Percentiles rank a stretch among this genome's conserved stretches.
phyloP scores from a whole-genome alignment of 2,113 vertebrate genomes.

The Anas platyrhynchos region DNA sequence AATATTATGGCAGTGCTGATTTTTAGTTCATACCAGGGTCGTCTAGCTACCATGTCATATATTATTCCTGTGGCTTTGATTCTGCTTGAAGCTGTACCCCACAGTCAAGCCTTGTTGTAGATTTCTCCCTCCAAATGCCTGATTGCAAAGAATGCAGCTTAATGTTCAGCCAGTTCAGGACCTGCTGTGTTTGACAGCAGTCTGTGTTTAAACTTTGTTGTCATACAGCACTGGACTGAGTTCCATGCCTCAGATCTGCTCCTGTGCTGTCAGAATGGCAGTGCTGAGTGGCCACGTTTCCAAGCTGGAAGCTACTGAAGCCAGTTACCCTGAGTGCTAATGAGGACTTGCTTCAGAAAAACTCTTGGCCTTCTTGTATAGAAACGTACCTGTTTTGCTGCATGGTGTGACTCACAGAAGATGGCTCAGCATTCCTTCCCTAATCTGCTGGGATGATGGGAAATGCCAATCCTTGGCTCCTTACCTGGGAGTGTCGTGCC shows the following conservation, averaged over 20 bases:
- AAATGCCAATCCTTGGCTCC: not conserved
- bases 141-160: not conserved
- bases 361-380: not conserved
- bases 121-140: not conserved
- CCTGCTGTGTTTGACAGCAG: rapidly evolving
- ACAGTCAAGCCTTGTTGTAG: not conserved
- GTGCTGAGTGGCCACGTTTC: not conserved
- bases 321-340: not conserved
- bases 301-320: not conserved
- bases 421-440: not conserved
- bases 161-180: not conserved
- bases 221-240: not conserved
- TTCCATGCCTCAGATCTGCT: rapidly evolving
- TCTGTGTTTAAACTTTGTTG: not conserved
- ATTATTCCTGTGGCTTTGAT: not conserved
- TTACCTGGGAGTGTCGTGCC: not conserved
- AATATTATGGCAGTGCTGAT: not conserved
- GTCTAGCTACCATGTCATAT: rapidly evolving
- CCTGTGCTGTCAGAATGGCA: not conserved
- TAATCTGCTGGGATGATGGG: not conserved
- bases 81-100: not conserved
- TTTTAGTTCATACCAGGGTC: not conserved
- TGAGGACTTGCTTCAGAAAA: not conserved
- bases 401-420: not conserved
- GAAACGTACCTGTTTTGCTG: not conserved